Conservation (phyloP, 2,888 invertebrate genomes). For the Acrobasis consociella region DNA sequence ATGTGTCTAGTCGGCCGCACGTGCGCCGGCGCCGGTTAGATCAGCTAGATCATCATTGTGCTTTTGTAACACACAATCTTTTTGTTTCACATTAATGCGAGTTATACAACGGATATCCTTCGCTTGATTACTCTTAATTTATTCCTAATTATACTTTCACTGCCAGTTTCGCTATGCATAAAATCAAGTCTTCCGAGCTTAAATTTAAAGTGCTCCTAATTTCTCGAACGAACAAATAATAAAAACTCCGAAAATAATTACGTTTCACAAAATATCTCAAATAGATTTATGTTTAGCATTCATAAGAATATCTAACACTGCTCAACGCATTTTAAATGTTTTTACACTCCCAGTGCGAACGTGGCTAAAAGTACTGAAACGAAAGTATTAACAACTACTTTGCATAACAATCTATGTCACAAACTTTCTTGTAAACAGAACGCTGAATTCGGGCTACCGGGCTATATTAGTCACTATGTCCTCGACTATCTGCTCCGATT, state of each 20-base stretch:
- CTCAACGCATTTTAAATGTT: conserved; percentile 4
- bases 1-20: conserved; percentile 21
- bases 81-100: neutral
- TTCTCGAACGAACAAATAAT: too few relatives aligned
- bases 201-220: neutral
- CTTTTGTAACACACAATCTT: conserved; percentile 3
- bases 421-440: conserved; percentile 60
- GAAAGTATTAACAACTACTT: conserved; percentile 47
- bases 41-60: conserved; percentile 14
- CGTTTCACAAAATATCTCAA: too few relatives aligned
- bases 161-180: neutral
- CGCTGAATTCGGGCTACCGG: conserved; percentile 58
- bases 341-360: neutral
- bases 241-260: too few relatives aligned
- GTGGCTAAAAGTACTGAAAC: conserved; percentile 8
- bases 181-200: neutral
- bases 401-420: conserved; percentile 68
- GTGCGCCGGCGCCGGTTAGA: conserved; percentile 6
- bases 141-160: conserved; percentile 16
- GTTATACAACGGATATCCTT: conserved; percentile 17
- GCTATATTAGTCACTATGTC: conserved; percentile 63
- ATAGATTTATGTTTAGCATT: neutral
- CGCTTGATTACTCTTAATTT: conserved; percentile 7
- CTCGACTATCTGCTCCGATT: conserved; percentile 50
- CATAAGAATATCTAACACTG: neutral